Evolutionary conservation across 53 echinoderm and acorn worm species (phyloP), one percentile per base, ranked within the genome.

Genomic region (Stichopus horrens): DNA sequence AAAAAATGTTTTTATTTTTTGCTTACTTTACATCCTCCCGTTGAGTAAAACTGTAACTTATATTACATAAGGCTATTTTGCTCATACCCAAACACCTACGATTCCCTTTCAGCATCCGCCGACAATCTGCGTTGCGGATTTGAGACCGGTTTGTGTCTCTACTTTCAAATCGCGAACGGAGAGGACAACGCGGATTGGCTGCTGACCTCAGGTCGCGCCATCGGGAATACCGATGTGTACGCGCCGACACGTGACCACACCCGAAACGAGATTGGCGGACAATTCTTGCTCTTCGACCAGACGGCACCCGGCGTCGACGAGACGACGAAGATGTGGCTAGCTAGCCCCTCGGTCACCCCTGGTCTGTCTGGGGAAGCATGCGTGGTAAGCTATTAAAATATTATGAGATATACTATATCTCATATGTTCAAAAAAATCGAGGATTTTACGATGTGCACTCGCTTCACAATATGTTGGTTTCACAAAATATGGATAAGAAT

Each of bases 191-290:
- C 86, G 19, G 81, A 86, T 54, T 92, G 92, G 92, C 53, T 89
- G 21, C 86, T 79, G 7, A 92, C 92, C 19, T 89, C 92, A 0
- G 80, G 89, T 9, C 86, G 60, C 5, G 71, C 80, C 16, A 79
- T 79, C 9, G 73, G 58, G 4, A 75, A 89, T 37, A 74, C 58
- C 54, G 89, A 86, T 52, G 18, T 73, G n/a, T 74, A 74, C 16
- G 92, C 92, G 52, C 92, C 92, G 6, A 92, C 92, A 10, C 79
- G 92, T 7, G 92, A 92, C 23, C 92, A 92, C 73, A 89, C 92
- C 22, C 77, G 83, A 20, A 92, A 92, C 57, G 86, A 92, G 6
- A 86, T 73, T 8, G 89, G 89, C 2, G 97, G 97, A 9, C 91
- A 91, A 20, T 97, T 92, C 76, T 77, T 94, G 14, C 90, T 92